Evolutionary conservation across 2,888 invertebrate species (phyloP).

Genomic region (Carabus problematicus): DNA sequence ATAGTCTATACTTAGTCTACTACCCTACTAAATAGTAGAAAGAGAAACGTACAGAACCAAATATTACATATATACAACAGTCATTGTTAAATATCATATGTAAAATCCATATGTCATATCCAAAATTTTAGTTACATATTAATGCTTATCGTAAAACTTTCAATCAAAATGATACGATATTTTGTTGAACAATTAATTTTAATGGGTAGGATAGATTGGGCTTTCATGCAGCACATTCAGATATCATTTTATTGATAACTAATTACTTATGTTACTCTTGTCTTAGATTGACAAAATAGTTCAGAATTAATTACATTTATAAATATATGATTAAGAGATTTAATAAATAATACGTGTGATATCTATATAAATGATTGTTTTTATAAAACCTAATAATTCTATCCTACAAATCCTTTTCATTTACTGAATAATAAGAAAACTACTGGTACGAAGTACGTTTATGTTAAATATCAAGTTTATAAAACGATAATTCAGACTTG

Average conservation of each 20-base stretch:
- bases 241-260: not conserved
- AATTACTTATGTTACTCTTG: not conserved
- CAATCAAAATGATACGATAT: constrained; percentile 11
- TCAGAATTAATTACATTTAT: constrained; percentile 32
- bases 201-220: not conserved
- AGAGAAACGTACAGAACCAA: constrained; percentile 21
- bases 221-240: not conserved
- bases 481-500: too few relatives aligned
- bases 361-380: constrained; percentile 21
- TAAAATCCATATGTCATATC: constrained; percentile 15
- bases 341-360: constrained; percentile 36
- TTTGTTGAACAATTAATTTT: constrained; percentile 6
- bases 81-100: constrained; percentile 26
- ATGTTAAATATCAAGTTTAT: too few relatives aligned
- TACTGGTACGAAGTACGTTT: too few relatives aligned
- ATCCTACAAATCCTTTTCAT: too few relatives aligned
- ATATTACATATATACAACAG: constrained; percentile 17
- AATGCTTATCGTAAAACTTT: not conserved
- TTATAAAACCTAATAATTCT: not conserved
- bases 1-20: not conserved
- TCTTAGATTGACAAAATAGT: constrained; percentile 7
- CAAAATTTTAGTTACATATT: not conserved
- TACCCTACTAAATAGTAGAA: constrained; percentile 16
- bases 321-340: constrained; percentile 20
- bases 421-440: too few relatives aligned